Evolutionary conservation across 2,797 vertebrate genomes (phyloP), one percentile per base, ranked within the genome.

Genomic region (Phyllotis vaccarum): DNA sequence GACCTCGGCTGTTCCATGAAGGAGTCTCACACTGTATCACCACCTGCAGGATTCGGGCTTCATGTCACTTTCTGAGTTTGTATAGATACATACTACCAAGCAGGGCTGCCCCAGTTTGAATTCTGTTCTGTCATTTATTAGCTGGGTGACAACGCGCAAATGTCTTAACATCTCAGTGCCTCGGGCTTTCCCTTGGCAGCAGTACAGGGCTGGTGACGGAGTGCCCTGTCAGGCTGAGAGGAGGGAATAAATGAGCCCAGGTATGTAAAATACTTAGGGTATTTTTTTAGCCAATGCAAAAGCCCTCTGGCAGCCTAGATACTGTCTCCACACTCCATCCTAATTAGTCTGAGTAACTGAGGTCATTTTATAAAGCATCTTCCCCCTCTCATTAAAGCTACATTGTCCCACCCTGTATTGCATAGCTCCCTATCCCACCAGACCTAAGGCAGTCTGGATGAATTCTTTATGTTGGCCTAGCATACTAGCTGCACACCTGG

Each of bases 111-210:
- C 81, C 6, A 12, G 82, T 80, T 86, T 83, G 74, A 91, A 83
- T 89, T 79, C 81, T 72, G 34, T 46, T 52, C 81, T 43, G 3
- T 58, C 49, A 8, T 68, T 78, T 58, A 90, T 70, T 49, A 70
- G 86, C 89, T 87, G 83, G 68, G n/a, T 86, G 40, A 62, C 34
- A 6, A 17, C 16, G 49, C 75, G 75, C 56, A 66, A 46, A 80
- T 60, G 60, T n/a, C 89, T 72, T 49, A 79, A 58, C 96, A 83
- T 72, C 86, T 85, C 66, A 22, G 75, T 64, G 86, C 83, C 91
- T 72, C 46, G 0, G 79, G n/a, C 95, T 89, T 34, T 37, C 49
- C 31, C 16, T 22, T 22, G 92, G 58, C 94, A 79, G 29, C 3
- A 5, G 29, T 1, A 5, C 0, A 31, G 6, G 52, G 21, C 62